These are phyloP conservation scores for Campoletis sonorensis DNA, from an alignment of 1,140 invertebrate species.

Conservation along the genomic window DNA sequence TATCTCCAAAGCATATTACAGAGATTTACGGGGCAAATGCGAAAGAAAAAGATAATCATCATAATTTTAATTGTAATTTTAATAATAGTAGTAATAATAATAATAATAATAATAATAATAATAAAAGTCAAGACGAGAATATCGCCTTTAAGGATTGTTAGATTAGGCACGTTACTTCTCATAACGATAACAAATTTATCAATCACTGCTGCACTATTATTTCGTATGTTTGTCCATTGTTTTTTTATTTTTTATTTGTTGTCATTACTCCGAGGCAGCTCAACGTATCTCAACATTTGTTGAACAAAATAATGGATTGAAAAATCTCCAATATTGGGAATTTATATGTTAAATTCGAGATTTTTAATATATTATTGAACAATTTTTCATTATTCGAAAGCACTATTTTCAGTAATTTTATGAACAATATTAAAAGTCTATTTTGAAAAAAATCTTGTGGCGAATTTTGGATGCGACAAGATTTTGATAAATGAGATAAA, in stretches of 20 bases:
- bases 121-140: not conserved
- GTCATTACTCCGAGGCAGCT: not conserved
- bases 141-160: not conserved
- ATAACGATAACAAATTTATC: constrained; percentile 31
- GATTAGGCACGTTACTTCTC: constrained; percentile 27
- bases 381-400: too few species aligned
- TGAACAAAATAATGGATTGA: too few species aligned
- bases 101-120: not conserved
- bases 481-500: too few species aligned
- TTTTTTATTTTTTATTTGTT: not conserved
- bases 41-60: not conserved
- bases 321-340: too few species aligned
- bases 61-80: not conserved
- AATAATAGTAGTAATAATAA: not conserved
- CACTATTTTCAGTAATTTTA: too few species aligned
- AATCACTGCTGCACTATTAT: constrained; percentile 23
- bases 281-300: not conserved
- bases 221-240: not conserved
- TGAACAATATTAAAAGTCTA: too few species aligned
- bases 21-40: too few species aligned
- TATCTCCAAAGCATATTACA: too few species aligned
- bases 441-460: too few species aligned
- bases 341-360: too few species aligned
- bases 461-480: too few species aligned
- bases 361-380: too few species aligned